A percentile compares a stretch with the other conserved stretches of the same genome.
These are phyloP conservation scores for Camponotus fellah DNA, from an alignment of 2,888 invertebrate genomes.

Conservation along the genomic window DNA sequence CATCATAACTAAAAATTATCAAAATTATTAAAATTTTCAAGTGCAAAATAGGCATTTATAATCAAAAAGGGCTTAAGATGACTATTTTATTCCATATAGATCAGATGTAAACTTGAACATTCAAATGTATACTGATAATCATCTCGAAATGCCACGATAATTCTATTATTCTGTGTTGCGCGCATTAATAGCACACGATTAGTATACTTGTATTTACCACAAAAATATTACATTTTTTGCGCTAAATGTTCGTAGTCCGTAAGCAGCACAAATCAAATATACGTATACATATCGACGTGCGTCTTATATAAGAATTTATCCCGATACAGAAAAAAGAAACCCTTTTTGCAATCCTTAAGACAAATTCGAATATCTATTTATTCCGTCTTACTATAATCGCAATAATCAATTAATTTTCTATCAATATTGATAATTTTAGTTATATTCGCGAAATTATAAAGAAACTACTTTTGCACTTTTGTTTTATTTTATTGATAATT, in stretches of 20 bases:
- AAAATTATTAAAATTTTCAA: background rate
- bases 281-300: constrained; percentile 33
- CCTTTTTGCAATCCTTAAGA: background rate
- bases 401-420: background rate
- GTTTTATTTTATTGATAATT: background rate
- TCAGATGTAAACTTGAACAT: background rate
- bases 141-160: constrained; percentile 4
- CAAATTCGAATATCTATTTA: background rate
- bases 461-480: background rate
- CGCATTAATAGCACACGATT: background rate
- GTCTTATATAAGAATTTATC: background rate
- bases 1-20: background rate
- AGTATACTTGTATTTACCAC: constrained; percentile 8
- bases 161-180: constrained; percentile 25
- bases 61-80: constrained; percentile 8
- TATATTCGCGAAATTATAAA: background rate
- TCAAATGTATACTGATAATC: background rate
- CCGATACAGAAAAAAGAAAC: background rate
- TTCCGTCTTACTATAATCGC: background rate
- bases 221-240: constrained; percentile 32
- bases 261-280: constrained; percentile 52
- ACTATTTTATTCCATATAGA: constrained; percentile 9
- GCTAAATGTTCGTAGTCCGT: constrained; percentile 42
- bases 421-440: background rate
- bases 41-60: background rate